Percentiles rank a stretch among this genome's conserved stretches.
These are phyloP conservation scores for Glossosoma conforme DNA, from an alignment of 1,140 invertebrate genomes.

Conservation along the genomic window DNA sequence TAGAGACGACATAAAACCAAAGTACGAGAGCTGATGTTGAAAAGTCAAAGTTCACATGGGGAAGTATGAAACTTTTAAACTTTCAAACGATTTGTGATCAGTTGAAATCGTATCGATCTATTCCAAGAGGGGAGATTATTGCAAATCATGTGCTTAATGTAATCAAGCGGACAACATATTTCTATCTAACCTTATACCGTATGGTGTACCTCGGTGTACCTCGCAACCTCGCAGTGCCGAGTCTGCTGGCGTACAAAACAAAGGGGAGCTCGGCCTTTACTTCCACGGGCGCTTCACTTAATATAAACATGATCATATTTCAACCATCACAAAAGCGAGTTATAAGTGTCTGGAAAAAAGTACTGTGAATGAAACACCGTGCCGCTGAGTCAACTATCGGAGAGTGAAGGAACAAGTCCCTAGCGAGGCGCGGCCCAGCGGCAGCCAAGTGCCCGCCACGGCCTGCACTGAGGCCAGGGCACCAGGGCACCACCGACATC, in stretches of 20 bases:
- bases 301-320: constrained; percentile 23
- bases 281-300: too few species aligned
- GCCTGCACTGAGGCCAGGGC: neutral
- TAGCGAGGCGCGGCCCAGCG: constrained; percentile 7
- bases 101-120: constrained; percentile 18
- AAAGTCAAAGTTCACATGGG: constrained; percentile 23
- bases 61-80: constrained; percentile 22
- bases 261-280: too few species aligned
- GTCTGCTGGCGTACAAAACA: too few species aligned
- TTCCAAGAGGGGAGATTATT: constrained; percentile 2
- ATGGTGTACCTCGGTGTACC: too few species aligned
- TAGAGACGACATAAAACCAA: constrained; percentile 18
- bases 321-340: constrained; percentile 31
- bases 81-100: constrained; percentile 21
- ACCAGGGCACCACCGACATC: constrained; percentile 9
- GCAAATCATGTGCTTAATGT: constrained; percentile 7
- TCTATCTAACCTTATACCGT: neutral
- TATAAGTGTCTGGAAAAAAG: constrained; percentile 24
- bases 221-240: too few species aligned
- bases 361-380: constrained; percentile 27
- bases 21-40: constrained; percentile 2
- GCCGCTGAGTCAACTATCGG: constrained; percentile 21
- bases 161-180: constrained; percentile 8
- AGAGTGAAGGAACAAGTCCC: constrained; percentile 16
- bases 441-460: constrained; percentile 6